Evolutionary conservation across 2,888 invertebrate species (phyloP).

Genomic region (Leptogaster cylindrica): DNA sequence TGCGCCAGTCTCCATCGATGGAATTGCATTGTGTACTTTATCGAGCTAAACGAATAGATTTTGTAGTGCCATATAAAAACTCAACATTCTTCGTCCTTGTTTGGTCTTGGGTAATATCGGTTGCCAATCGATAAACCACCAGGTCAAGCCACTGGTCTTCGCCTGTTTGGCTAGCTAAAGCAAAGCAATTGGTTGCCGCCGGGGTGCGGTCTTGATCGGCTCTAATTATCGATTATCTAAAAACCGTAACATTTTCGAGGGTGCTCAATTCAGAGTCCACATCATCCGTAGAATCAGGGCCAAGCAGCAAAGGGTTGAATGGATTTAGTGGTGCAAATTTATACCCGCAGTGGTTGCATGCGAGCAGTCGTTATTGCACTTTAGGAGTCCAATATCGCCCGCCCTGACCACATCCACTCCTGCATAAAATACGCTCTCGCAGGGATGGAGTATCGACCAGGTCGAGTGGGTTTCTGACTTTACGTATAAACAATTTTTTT

Average conservation of each 20-base stretch:
- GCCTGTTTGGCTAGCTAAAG: not conserved
- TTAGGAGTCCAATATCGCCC: conserved; percentile 17
- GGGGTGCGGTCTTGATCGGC: conserved; percentile 9
- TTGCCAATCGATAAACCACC: conserved; percentile 21
- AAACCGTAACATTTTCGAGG: conserved; percentile 30
- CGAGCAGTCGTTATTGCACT: conserved; percentile 22
- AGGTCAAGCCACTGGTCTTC: conserved; percentile 3
- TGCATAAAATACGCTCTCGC: conserved; percentile 18
- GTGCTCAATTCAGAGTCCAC: not conserved
- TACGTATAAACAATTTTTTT: not conserved
- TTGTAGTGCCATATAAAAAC: conserved; percentile 20
- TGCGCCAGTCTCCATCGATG: not conserved
- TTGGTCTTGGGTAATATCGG: not conserved
- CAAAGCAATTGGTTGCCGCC: not conserved
- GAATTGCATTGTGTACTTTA: too few species aligned
- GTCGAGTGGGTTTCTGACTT: conserved; percentile 8
- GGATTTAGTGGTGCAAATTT: conserved; percentile 35
- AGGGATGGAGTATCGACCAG: conserved; percentile 7
- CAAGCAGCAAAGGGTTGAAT: conserved; percentile 25
- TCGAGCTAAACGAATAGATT: too few species aligned
- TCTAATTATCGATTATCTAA: conserved; percentile 40
- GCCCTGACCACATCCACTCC: conserved; percentile 9
- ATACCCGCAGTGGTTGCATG: conserved; percentile 19
- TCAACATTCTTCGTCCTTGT: conserved; percentile 11
- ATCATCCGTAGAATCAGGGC: conserved; percentile 10